Base-by-base conservation (phyloP, 1,140 invertebrate species). In the Drosophila virilis region DNA sequence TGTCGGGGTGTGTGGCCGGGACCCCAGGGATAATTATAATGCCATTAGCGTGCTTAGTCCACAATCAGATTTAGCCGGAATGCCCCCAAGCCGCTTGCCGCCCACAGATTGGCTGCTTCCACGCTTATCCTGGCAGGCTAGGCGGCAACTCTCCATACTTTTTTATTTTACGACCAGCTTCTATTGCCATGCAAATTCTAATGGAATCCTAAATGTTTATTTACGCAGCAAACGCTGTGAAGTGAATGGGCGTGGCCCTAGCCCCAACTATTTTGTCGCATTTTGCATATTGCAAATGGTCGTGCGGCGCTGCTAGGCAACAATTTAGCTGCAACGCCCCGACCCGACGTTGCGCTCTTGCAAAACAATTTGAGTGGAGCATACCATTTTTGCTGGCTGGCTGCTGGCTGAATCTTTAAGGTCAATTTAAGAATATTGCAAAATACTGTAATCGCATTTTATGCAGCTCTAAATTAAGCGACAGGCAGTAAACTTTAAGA, bases 191-290 rank as follows among this genome's bases (percentile, higher is more conserved):
- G 74, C 74, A 89, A 89, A 80, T 74, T 83, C 80, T 74, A 84
- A 88, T 88, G 72, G 77, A 78, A 89, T 84, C 80, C 78, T 89
- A 89, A 89, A 89, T 89, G 84, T 89, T 84, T 89, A 88, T 88
- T 88, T 88, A 80, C 83, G 77, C 79, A 75, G 68, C 61, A 48
- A 58, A 45, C 33, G 40, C 74, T 52, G 64, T 22, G 62, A 78
- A 86, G 64, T 83, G 79, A 62, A 35, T 68, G 83, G 79, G 83
- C 79, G 79, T 79, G 79, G 77, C 74, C 40, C 22, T 60, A n/a
- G 55, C 52, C 58, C 50, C 71, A 77, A 79, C 83, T 83, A 88
- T 76, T 82, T 79, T 79, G 79, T 88, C 83, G 79, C 83, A 82
- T 72, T 88, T 88, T 85, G 83, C 78, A 85, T 86, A 82, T 82